These are phyloP conservation scores for Aradus depressus DNA, from an alignment of 2,888 invertebrate species.

Conservation along the genomic window DNA sequence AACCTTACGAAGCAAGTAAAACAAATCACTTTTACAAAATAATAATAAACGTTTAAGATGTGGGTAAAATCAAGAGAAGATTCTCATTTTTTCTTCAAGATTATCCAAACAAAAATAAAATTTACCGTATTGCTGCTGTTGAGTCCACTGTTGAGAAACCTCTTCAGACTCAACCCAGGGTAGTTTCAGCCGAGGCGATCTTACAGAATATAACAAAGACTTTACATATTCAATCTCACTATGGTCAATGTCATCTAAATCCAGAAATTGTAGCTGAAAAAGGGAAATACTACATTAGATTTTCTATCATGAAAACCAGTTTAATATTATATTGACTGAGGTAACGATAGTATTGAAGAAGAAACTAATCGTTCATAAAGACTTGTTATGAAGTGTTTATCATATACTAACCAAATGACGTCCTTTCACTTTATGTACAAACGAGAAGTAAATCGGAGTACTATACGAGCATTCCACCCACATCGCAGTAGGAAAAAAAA, in stretches of 20 bases:
- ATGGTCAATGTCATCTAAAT: constrained; percentile 59
- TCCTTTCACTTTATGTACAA: no score
- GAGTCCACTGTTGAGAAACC: constrained; percentile 18
- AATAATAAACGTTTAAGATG: no score
- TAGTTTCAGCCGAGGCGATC: constrained; percentile 20
- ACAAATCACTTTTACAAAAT: neutral
- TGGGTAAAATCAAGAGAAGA: no score
- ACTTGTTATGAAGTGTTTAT: no score
- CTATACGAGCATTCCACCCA: constrained; percentile 11
- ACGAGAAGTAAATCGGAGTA: no score
- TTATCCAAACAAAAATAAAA: neutral
- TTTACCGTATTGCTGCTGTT: constrained; percentile 22
- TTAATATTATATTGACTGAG: no score
- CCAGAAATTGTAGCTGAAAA: constrained; percentile 53
- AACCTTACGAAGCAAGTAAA: neutral
- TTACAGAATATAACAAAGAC: constrained; percentile 26
- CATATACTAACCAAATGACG: no score
- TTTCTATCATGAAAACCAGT: neutral
- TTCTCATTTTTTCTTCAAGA: no score
- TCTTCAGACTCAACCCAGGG: constrained; percentile 23
- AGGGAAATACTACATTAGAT: neutral
- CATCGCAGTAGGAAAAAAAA: constrained; percentile 1
- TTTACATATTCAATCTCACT: constrained; percentile 39
- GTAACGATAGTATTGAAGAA: no score
- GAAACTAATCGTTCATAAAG: no score